Conservation (phyloP, 30 jellyfish, hydroid and myxozoan species). For the Hydractinia echinata region DNA sequence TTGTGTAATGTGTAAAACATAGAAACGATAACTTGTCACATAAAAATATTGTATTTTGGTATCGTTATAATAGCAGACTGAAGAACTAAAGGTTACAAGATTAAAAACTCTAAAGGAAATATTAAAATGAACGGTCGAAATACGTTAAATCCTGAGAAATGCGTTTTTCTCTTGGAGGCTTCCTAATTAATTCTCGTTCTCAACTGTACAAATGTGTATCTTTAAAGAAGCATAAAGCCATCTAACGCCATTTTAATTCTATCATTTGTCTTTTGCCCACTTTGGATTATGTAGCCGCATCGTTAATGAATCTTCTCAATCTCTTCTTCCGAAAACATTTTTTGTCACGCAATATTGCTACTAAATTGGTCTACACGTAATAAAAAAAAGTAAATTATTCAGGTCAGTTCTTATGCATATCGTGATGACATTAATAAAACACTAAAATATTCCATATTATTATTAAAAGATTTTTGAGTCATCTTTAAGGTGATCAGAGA, state of each 20-base stretch:
- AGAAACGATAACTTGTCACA: too few species aligned
- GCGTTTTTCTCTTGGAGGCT: not conserved
- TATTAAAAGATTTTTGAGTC: not conserved
- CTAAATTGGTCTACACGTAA: too few species aligned
- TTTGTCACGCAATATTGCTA: not conserved
- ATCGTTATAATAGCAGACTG: too few species aligned
- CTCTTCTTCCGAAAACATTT: constrained; percentile 1
- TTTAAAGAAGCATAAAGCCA: not conserved
- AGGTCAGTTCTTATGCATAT: not conserved
- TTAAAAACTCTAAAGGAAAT: too few species aligned
- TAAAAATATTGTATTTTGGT: too few species aligned
- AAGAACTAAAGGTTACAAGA: too few species aligned
- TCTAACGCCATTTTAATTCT: not conserved
- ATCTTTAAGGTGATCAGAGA: not conserved
- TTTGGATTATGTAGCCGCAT: not conserved
- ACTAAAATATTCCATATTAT: not conserved
- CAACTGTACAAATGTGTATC: not conserved
- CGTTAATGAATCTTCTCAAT: not conserved
- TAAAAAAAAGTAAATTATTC: too few species aligned
- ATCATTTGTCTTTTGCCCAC: not conserved
- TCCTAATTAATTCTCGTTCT: constrained; percentile 5
- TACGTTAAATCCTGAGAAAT: too few species aligned
- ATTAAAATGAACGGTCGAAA: too few species aligned
- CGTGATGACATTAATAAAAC: not conserved
- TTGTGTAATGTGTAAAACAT: too few species aligned